Conservation (phyloP, 1,140 invertebrate genomes). For the Lasioglossum albipes region DNA sequence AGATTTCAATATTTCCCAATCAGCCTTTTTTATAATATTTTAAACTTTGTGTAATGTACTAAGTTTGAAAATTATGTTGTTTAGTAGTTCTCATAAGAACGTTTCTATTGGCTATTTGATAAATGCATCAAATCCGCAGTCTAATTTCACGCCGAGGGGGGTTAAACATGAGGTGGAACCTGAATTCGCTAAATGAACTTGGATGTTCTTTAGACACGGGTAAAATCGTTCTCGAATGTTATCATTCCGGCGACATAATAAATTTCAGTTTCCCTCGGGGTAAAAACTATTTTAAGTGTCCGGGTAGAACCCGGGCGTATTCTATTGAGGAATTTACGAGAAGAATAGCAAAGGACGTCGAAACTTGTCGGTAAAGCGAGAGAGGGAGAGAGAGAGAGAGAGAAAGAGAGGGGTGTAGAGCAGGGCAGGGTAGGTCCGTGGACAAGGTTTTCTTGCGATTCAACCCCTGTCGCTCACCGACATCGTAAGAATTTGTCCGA, state of each 20-base stretch:
- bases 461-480: constrained; percentile 33
- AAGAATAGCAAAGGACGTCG: constrained; percentile 20
- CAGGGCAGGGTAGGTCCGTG: constrained; percentile 6
- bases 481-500: constrained; percentile 56
- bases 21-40: no score
- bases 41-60: no score
- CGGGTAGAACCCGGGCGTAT: neutral
- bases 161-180: no score
- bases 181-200: neutral
- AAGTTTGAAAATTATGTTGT: no score
- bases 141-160: no score
- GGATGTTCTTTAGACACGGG: neutral
- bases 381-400: no score
- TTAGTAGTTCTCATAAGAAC: no score
- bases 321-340: constrained; percentile 16
- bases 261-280: neutral
- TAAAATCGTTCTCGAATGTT: neutral
- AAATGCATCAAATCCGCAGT: no score
- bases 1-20: no score
- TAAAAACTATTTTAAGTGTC: neutral
- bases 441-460: constrained; percentile 40
- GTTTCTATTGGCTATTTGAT: no score
- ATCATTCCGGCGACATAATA: neutral
- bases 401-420: constrained; percentile 2
- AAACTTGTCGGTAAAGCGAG: constrained; percentile 45